These are phyloP conservation scores for Atta cephalotes DNA, from an alignment of 1,140 invertebrate genomes.

Conservation along the genomic window DNA sequence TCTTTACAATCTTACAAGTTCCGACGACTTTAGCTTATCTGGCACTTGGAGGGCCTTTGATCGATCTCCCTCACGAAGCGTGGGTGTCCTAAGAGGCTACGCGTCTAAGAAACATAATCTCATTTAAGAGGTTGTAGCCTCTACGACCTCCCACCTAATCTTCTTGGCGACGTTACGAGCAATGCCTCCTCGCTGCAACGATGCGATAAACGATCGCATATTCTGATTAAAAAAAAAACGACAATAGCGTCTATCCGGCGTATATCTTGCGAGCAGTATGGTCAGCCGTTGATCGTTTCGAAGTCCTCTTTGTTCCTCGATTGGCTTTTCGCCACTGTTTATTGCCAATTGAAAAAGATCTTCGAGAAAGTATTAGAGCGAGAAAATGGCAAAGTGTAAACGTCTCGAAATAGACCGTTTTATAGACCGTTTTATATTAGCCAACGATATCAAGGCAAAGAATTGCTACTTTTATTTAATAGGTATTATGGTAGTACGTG, in stretches of 20 bases:
- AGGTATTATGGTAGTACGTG: not conserved
- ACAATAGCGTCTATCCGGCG: constrained; percentile 45
- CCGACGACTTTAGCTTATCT: constrained; percentile 53
- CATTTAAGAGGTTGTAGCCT: constrained; percentile 58
- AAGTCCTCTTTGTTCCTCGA: constrained; percentile 61
- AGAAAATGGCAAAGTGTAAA: constrained; percentile 64
- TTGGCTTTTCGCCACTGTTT: constrained; percentile 61
- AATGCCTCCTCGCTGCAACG: constrained; percentile 33
- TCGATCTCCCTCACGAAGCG: constrained; percentile 40
- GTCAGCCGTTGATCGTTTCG: constrained; percentile 9
- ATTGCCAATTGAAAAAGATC: constrained; percentile 57
- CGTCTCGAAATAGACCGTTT: constrained; percentile 57
- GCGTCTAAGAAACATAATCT: constrained; percentile 59
- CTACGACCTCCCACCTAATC: constrained; percentile 53
- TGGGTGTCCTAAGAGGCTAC: constrained; percentile 50
- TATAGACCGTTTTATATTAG: constrained; percentile 63
- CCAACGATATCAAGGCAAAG: constrained; percentile 1
- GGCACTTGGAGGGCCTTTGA: constrained; percentile 51
- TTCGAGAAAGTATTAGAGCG: constrained; percentile 28
- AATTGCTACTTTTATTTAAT: constrained; percentile 41
- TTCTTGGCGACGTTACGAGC: constrained; percentile 46
- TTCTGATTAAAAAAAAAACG: constrained; percentile 22
- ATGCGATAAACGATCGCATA: constrained; percentile 35
- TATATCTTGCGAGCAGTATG: constrained; percentile 1
- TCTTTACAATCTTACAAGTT: constrained; percentile 60